These are phyloP conservation scores for Pogoniulus pusillus DNA, from an alignment of 2,797 vertebrate species.

Conservation along the genomic window DNA sequence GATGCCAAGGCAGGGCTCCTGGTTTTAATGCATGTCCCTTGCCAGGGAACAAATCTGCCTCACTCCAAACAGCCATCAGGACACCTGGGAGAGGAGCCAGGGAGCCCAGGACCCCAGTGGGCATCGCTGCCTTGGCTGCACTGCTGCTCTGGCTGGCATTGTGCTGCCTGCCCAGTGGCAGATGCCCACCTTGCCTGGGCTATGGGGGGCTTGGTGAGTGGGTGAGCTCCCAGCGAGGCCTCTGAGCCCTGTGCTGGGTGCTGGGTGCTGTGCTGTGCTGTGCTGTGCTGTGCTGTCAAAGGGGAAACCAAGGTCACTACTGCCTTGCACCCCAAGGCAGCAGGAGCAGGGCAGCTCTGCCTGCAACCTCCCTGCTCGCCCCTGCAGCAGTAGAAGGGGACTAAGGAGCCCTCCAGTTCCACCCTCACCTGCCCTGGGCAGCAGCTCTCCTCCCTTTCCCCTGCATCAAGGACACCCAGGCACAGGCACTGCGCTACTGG, in stretches of 20 bases:
- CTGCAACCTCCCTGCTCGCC: not conserved
- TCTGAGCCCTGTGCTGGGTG: rapidly evolving
- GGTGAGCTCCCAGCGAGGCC: not conserved
- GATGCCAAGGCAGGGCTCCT: slow-evolving; percentile 40
- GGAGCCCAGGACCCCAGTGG: not conserved
- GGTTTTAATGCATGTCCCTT: slow-evolving; percentile 7
- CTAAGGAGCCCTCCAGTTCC: not conserved
- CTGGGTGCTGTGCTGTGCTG: not conserved
- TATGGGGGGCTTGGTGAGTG: not conserved
- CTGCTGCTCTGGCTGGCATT: not conserved
- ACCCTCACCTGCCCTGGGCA: not conserved
- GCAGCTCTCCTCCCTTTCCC: not conserved
- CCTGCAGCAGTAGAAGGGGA: not conserved
- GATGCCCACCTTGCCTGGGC: not conserved
- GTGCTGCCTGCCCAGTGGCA: not conserved
- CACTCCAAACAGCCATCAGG: not conserved
- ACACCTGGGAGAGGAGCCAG: slow-evolving; percentile 27
- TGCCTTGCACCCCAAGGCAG: not conserved
- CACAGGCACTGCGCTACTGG: rapidly evolving
- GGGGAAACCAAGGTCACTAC: not conserved
- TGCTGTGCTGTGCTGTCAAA: not conserved
- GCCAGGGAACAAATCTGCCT: slow-evolving; percentile 56
- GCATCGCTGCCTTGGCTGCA: not conserved
- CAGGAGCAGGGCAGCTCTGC: not conserved
- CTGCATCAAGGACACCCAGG: not conserved